These are phyloP conservation scores for Nasonia oneida DNA, from an alignment of 2,888 invertebrate genomes.

Conservation along the genomic window DNA sequence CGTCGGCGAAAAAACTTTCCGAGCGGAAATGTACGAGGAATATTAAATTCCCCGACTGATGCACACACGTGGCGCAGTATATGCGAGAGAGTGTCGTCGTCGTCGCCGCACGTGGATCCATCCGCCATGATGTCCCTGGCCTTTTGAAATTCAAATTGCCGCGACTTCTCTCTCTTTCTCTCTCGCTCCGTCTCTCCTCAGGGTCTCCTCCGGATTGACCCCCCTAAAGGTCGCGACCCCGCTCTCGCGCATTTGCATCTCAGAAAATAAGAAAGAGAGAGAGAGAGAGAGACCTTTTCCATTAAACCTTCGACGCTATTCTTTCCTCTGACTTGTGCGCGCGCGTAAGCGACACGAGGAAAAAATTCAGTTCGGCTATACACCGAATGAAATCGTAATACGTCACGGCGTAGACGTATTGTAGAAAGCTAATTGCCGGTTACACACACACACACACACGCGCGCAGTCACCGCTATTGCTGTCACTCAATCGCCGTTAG, in stretches of 20 bases:
- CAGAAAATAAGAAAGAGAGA: constrained; percentile 37
- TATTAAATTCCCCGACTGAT: constrained; percentile 14
- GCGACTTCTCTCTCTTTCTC: neutral
- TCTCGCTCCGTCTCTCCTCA: neutral
- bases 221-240: constrained; percentile 36
- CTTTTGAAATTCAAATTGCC: constrained; percentile 59
- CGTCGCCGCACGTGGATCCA: constrained; percentile 46
- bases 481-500: constrained; percentile 43
- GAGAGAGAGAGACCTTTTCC: constrained; percentile 11
- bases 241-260: constrained; percentile 33
- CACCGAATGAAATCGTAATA: neutral
- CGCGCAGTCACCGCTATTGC: constrained; percentile 25
- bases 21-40: neutral
- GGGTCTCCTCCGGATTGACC: constrained; percentile 45
- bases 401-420: neutral
- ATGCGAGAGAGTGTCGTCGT: neutral
- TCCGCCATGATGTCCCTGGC: constrained; percentile 34
- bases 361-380: neutral
- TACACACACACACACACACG: neutral
- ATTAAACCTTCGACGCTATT: neutral
- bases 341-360: neutral
- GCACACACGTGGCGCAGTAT: constrained; percentile 18
- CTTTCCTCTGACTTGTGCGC: neutral
- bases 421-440: constrained; percentile 4
- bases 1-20: neutral